These are phyloP conservation scores for Proteles cristata DNA, from an alignment of 2,113 vertebrate genomes.

Conservation along the genomic window DNA sequence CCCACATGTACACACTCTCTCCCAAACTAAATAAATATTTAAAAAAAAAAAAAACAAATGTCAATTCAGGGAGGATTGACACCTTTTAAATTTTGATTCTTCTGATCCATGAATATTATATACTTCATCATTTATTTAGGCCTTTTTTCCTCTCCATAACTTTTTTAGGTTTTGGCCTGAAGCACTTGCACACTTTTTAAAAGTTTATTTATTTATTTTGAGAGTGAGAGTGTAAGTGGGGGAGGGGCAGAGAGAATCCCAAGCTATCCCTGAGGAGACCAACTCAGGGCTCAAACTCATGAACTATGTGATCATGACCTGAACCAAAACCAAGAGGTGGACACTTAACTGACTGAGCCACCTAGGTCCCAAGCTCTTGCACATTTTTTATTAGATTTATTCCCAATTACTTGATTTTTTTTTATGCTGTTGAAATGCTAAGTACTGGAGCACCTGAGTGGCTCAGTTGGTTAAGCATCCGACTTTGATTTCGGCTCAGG, in stretches of 20 bases:
- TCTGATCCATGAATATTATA: not conserved
- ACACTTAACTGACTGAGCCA: too few relatives aligned
- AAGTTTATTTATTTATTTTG: too few relatives aligned
- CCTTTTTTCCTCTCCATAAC: not conserved
- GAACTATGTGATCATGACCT: too few relatives aligned
- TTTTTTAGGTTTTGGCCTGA: constrained; percentile 13
- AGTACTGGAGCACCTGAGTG: not conserved
- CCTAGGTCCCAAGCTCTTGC: not conserved
- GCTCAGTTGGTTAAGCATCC: too few relatives aligned
- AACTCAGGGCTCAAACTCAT: too few relatives aligned
- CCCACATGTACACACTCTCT: too few relatives aligned
- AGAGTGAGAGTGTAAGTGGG: too few relatives aligned
- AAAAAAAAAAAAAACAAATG: not conserved
- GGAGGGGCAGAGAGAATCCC: too few relatives aligned
- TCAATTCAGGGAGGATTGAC: not conserved
- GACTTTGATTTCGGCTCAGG: too few relatives aligned
- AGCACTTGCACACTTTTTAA: not conserved
- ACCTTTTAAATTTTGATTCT: not conserved
- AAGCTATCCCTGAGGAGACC: too few relatives aligned
- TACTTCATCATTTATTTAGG: not conserved
- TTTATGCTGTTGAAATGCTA: not conserved
- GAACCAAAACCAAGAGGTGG: too few relatives aligned
- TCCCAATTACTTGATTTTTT: not conserved
- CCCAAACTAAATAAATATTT: too few relatives aligned
- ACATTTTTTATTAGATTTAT: constrained; percentile 28